Evolutionary conservation across 2,113 vertebrate species (phyloP).

Genomic region (Tursiops truncatus): DNA sequence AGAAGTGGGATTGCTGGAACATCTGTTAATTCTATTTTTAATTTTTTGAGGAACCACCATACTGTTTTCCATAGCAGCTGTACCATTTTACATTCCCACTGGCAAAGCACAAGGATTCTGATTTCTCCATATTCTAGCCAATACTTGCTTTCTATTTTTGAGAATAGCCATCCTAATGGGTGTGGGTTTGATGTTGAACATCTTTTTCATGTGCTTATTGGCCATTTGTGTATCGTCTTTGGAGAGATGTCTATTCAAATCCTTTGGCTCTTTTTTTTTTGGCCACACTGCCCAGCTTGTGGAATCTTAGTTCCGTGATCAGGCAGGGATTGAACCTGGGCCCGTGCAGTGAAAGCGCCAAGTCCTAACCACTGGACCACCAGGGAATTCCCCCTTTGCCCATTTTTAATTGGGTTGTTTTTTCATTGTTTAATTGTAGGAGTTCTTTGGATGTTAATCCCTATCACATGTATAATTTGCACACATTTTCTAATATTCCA

Average conservation of each 20-base stretch:
- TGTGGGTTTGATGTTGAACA: background rate
- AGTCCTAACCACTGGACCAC: background rate
- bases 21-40: background rate
- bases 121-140: background rate
- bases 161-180: background rate
- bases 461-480: background rate
- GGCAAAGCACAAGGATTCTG: background rate
- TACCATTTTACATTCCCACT: background rate
- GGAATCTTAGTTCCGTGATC: background rate
- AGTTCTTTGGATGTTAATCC: background rate
- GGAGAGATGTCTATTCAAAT: background rate
- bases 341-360: background rate
- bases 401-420: slow-evolving; percentile 2
- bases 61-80: background rate
- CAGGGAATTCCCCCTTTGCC: background rate
- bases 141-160: background rate
- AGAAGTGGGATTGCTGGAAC: background rate
- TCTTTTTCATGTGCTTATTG: slow-evolving; percentile 12
- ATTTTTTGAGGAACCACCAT: background rate
- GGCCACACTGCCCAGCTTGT: background rate
- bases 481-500: background rate
- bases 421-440: background rate
- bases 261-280: background rate
- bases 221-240: background rate
- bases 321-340: background rate